These are phyloP conservation scores for Mechanitis mazaeus DNA, from an alignment of 2,888 invertebrate species.

Conservation along the genomic window DNA sequence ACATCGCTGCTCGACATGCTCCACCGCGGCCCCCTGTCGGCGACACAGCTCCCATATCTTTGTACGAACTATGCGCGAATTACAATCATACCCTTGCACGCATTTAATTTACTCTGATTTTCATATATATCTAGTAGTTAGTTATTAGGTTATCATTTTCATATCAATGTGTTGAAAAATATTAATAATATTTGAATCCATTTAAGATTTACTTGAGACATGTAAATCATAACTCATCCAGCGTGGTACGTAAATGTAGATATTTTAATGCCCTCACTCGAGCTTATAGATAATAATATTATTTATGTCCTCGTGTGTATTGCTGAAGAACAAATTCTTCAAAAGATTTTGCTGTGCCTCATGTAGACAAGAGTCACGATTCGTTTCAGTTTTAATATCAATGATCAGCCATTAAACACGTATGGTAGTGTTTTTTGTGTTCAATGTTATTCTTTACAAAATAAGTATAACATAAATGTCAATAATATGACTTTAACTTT, in stretches of 20 bases:
- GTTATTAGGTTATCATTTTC: background rate
- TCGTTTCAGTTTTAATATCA: constrained; percentile 18
- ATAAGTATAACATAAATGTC: constrained; percentile 21
- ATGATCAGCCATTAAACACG: constrained; percentile 18
- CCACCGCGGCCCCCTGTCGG: constrained; percentile 50
- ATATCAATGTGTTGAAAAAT: background rate
- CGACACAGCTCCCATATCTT: constrained; percentile 62
- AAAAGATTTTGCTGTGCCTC: constrained; percentile 18
- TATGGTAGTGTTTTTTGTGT: constrained; percentile 17
- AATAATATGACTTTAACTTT: constrained; percentile 15
- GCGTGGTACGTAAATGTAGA: background rate
- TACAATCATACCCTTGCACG: constrained; percentile 35
- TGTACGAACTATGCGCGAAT: constrained; percentile 49
- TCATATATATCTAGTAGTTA: background rate
- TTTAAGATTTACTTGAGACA: background rate
- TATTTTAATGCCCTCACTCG: background rate
- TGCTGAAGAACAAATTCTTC: constrained; percentile 13
- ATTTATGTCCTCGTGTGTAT: constrained; percentile 15
- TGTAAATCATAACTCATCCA: background rate
- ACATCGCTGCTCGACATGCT: constrained; percentile 45
- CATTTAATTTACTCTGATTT: constrained; percentile 3
- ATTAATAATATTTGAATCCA: background rate
- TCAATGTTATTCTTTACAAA: constrained; percentile 19
- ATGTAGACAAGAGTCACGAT: constrained; percentile 16
- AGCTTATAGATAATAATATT: constrained; percentile 11